Percentiles rank a stretch among this genome's conserved stretches.
Evolutionary conservation across 2,113 vertebrate genomes (phyloP).

Genomic region (Parus major): DNA sequence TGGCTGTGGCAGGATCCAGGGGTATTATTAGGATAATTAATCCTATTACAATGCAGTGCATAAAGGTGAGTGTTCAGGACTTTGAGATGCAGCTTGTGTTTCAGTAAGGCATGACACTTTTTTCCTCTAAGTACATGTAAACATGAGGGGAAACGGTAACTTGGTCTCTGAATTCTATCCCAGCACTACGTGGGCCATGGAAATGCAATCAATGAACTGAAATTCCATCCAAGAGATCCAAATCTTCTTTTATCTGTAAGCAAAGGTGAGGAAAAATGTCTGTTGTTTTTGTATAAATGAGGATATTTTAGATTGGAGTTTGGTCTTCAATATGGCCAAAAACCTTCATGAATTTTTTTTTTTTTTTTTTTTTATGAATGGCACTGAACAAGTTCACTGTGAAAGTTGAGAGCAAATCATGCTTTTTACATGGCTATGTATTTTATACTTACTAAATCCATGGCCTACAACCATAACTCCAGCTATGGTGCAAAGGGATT

Average conservation of each 20-base stretch:
- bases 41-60: conserved; percentile 98
- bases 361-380: not conserved
- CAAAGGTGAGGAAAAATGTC: conserved; percentile 86
- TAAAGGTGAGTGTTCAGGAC: conserved; percentile 83
- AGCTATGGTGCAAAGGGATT: not conserved
- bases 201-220: conserved; percentile 98
- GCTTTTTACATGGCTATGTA: not conserved
- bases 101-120: not conserved
- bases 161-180: conserved; percentile 62
- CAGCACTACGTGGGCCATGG: conserved; percentile 98
- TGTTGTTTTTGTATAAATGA: not conserved
- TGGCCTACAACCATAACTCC: not conserved
- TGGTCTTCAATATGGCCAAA: not conserved
- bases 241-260: conserved; percentile 98
- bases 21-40: conserved; percentile 98
- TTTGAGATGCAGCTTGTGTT: not conserved
- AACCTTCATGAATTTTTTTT: not conserved
- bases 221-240: conserved; percentile 97
- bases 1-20: conserved; percentile 95
- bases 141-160: not conserved
- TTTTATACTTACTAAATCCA: not conserved
- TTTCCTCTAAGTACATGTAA: not conserved
- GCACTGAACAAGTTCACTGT: not conserved
- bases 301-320: not conserved
- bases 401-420: not conserved